phyloP scores from a whole-genome alignment of 2,888 invertebrate genomes.

The Acrobeloides nanus region DNA sequence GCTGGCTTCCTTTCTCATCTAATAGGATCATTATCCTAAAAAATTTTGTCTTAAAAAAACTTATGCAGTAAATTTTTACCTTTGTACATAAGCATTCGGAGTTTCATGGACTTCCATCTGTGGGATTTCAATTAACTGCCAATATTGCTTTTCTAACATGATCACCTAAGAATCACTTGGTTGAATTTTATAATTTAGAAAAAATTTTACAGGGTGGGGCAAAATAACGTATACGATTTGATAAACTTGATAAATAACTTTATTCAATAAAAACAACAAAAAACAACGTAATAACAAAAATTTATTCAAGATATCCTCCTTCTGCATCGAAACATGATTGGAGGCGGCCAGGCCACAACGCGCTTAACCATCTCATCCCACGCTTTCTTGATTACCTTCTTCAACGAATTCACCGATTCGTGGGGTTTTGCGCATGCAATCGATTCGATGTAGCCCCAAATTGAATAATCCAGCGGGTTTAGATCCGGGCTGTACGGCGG shows the following conservation, averaged over 20 bases:
- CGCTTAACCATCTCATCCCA: too few relatives aligned
- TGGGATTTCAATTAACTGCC: conserved; percentile 85
- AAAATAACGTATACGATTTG: not conserved
- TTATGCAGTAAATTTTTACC: conserved; percentile 16
- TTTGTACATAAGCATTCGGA: conserved; percentile 73
- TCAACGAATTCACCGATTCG: too few relatives aligned
- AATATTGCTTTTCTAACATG: conserved; percentile 59
- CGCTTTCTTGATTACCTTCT: too few relatives aligned
- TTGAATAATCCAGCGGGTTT: too few relatives aligned
- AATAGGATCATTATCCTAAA: conserved; percentile 39
- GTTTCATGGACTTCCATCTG: conserved; percentile 88
- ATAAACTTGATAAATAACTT: not conserved
- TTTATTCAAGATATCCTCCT: not conserved
- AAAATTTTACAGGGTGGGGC: not conserved
- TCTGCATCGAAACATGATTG: too few relatives aligned
- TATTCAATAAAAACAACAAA: not conserved
- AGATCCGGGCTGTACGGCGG: too few relatives aligned
- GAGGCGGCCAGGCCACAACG: too few relatives aligned
- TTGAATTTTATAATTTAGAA: too few relatives aligned
- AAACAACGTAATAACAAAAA: not conserved
- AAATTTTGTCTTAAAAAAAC: conserved; percentile 12
- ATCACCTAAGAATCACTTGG: conserved; percentile 20
- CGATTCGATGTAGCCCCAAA: too few relatives aligned
- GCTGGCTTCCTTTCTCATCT: conserved; percentile 35
- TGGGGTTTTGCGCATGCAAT: too few relatives aligned